Evolutionary conservation across 92 coral and sea anemone genomes (phyloP).

Genomic region (Porites rus): DNA sequence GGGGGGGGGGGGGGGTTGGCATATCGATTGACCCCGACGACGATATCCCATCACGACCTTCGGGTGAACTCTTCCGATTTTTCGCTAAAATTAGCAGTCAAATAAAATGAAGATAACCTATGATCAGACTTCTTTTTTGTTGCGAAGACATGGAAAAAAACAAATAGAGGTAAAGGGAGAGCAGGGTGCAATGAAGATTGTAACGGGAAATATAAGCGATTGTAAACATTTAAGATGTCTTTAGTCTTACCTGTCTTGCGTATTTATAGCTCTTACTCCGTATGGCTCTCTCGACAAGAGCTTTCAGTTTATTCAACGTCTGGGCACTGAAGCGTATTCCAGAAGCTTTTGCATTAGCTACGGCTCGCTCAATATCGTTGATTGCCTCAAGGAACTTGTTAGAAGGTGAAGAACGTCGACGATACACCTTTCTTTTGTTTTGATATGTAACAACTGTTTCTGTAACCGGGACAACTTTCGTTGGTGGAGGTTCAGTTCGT

Average conservation of each 20-base stretch:
- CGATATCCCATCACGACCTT: too few species aligned
- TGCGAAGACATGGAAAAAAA: too few species aligned
- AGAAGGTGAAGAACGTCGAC: constrained; percentile 75
- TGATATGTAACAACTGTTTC: constrained; percentile 24
- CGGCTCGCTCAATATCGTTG: constrained; percentile 80
- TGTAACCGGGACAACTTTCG: background rate
- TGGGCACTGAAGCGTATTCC: constrained; percentile 19
- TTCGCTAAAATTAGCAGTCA: too few species aligned
- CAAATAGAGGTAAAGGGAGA: too few species aligned
- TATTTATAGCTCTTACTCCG: constrained; percentile 57
- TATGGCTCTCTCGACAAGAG: constrained; percentile 47
- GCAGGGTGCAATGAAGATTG: too few species aligned
- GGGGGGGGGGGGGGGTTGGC: too few species aligned
- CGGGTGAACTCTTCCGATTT: too few species aligned
- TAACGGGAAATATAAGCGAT: background rate
- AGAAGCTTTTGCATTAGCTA: constrained; percentile 72
- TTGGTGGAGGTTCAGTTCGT: background rate
- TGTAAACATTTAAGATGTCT: background rate
- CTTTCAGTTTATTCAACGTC: constrained; percentile 10
- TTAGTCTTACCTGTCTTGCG: constrained; percentile 32
- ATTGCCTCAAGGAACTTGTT: constrained; percentile 84
- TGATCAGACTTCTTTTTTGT: too few species aligned
- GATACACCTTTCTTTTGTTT: constrained; percentile 59
- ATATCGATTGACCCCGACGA: too few species aligned
- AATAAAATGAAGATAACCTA: too few species aligned